Base-by-base conservation (phyloP, 1,140 invertebrate species). In the Bradysia coprophila region DNA sequence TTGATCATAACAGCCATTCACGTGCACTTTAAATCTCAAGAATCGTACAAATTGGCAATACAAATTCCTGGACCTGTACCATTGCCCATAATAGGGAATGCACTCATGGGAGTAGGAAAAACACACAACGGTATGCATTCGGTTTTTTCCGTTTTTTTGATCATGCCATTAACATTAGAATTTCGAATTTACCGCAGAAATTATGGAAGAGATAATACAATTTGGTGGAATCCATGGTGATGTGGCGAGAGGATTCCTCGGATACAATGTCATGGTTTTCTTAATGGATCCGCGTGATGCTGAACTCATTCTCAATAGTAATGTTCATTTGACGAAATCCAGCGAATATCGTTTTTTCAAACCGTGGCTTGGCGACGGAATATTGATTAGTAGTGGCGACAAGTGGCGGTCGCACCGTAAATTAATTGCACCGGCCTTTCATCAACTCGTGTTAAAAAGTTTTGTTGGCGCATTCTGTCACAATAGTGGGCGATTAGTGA, bases 341-440 rank as follows among this genome's bases (percentile, higher is more conserved):
- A 49, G 66, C 1, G 77, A 84, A 63, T 89, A 88, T 53, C 71
- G 72, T 44, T 87, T 81, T 54, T 81, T 96, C 45, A 78, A 88
- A 53, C 85, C 86, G 1, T 93, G 89, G 88, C 71, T 93, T 34
- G 87, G 87, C 11, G 75, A 87, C 49, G 89, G 88, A 40, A 63
- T 93, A 4, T 66, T 92, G 1, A 88, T 87, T 18, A 85, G 79
- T 42, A 73, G 70, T 20, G 80, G 85, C 19, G 71, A 77, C 33
- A 88, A 90, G 64, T 94, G 90, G 90, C 66, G 74, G 11, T 69
- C 65, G 1, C 76, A 90, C 48, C 67, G 90, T 13, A 93, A 91
- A 64, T 72, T 94, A 52, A 78, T 96, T 37, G 91, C 89, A 0
- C 92, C 92, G 0, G 82, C 90, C 1, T 96, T 96, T 61, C 90